These are phyloP conservation scores for Microtus ochrogaster DNA, from an alignment of 2,113 vertebrate species.

Conservation along the genomic window DNA sequence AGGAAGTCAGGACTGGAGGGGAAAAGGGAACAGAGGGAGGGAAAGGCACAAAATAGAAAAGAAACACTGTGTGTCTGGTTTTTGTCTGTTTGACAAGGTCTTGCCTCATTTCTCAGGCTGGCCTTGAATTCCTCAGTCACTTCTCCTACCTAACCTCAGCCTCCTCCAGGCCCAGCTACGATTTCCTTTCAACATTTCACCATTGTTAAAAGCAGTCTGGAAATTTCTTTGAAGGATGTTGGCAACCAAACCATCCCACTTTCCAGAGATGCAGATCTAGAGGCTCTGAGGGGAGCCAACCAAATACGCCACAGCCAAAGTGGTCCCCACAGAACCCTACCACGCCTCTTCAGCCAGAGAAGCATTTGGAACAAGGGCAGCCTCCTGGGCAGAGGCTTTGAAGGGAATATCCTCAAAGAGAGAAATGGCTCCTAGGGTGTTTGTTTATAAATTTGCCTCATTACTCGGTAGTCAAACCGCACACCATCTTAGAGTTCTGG, in stretches of 20 bases:
- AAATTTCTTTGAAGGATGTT: conserved; percentile 20
- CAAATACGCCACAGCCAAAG: neutral
- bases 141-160: neutral
- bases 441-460: conserved; percentile 56
- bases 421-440: neutral
- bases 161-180: neutral
- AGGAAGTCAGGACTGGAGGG: too few relatives aligned
- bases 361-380: conserved; percentile 16
- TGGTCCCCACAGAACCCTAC: conserved; percentile 9
- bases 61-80: neutral
- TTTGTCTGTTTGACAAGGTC: neutral
- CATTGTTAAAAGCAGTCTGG: conserved; percentile 16
- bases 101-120: too few relatives aligned
- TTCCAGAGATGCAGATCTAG: conserved; percentile 18
- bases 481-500: neutral
- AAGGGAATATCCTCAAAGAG: neutral
- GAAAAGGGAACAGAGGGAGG: neutral
- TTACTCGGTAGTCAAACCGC: neutral
- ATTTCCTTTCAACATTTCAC: conserved; percentile 6
- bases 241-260: conserved; percentile 12
- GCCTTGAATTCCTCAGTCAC: neutral
- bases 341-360: neutral
- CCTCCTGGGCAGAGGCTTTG: neutral
- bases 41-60: neutral
- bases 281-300: neutral